Base-by-base conservation (phyloP, 2,113 vertebrate species). In the Lepus europaeus region DNA sequence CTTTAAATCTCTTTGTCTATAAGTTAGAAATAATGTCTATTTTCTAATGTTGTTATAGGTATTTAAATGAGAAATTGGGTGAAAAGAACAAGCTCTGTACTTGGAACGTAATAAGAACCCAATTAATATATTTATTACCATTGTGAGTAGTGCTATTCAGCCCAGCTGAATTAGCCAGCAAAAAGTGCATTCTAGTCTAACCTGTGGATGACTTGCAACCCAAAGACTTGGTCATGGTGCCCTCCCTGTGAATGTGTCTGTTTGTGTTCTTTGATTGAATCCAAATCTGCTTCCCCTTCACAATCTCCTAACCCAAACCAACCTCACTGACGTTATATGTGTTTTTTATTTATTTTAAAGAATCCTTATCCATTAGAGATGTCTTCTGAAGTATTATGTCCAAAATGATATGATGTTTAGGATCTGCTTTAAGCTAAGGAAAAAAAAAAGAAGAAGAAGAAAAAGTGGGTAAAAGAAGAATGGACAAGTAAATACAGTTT, bases 391-490 rank as follows among this genome's bases (percentile, higher is more conserved):
- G 51, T 87, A 69, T 39, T 89, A 53, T n/a, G 16, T 49, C 19
- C 10, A 91, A 91, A 51, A 13, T 72, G 29, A 81, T 81, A 31
- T 9, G 25, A 59, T 59, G 77, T 45, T 33, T 87, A 6, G 14
- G 14, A 93, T 93, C 64, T 92, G 5, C 61, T 77, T 91, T 95
- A 93, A 91, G 45, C 9, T 39, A 8, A 7, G 64, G 39, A 29
- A 61, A 56, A 68, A 11, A 93, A 29, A 85, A 68, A 73, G 33
- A 14, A 3, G 2, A 12, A 45, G 23, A 10, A 72, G 56, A 87
- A 27, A 7, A 2, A 3, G 7, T 13, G 80, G 9, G 78, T 66
- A 83, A 87, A 79, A 64, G 25, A 79, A 94, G 20, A 39, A 39
- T 80, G 3, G 8, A 59, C 61, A 69, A 77, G 20, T 17, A 53